phyloP scores from a whole-genome alignment of 2,113 vertebrate genomes.

The Zeus faber region DNA sequence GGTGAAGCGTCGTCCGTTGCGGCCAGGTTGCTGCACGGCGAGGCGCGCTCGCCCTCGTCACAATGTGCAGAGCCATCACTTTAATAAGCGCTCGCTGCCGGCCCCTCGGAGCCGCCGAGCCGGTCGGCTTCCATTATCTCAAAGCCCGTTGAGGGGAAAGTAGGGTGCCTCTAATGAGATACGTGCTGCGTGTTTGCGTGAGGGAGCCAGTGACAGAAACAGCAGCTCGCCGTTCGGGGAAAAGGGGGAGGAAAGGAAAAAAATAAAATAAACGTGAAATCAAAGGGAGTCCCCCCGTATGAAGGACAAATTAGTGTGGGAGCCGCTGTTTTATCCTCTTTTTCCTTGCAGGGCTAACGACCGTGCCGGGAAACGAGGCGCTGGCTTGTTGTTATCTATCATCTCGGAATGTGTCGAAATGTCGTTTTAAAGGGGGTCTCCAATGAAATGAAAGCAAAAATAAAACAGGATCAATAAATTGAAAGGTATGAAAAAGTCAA shows the following conservation, averaged over 20 bases:
- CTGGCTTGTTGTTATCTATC: neutral
- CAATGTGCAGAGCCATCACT: slow-evolving; percentile 41
- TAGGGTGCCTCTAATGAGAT: slow-evolving; percentile 45
- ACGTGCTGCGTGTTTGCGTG: slow-evolving; percentile 11
- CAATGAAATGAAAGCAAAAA: neutral
- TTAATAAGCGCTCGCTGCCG: slow-evolving; percentile 43
- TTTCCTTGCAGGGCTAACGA: neutral
- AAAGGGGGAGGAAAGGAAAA: too few relatives aligned
- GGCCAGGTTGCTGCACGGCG: too few relatives aligned
- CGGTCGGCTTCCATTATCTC: slow-evolving; percentile 38
- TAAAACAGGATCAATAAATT: too few relatives aligned
- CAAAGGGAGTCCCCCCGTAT: too few relatives aligned
- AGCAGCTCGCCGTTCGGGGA: neutral
- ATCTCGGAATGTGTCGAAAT: neutral
- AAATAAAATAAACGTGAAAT: too few relatives aligned
- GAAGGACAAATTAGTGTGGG: neutral
- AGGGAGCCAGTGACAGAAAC: slow-evolving; percentile 8
- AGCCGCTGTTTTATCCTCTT: neutral
- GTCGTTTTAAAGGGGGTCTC: neutral
- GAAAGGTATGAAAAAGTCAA: too few relatives aligned
- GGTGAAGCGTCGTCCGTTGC: neutral
- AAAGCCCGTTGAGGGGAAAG: slow-evolving; percentile 34
- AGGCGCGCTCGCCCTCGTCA: slow-evolving; percentile 27
- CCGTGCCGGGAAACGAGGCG: neutral
- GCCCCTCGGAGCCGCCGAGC: slow-evolving; percentile 32